Base-by-base conservation (phyloP, 2,888 invertebrate genomes). In the Hirtodrosophila histrioides region DNA sequence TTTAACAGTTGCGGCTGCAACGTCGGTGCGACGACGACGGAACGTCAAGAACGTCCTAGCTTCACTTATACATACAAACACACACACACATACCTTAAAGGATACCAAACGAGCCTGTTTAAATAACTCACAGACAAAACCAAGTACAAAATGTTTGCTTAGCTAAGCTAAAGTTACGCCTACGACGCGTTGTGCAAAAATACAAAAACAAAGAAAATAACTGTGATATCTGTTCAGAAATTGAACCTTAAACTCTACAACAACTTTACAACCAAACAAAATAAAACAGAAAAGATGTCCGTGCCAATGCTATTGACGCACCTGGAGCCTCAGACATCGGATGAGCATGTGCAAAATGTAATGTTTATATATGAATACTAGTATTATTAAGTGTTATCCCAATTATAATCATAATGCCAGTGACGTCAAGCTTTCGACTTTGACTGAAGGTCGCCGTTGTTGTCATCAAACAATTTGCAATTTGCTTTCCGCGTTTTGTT, bases 261-360 rank as follows among this genome's bases (percentile, higher is more conserved):
- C 44, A 50, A 45, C 44, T 55, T 0, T 35, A 4, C 27, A 36
- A 24, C 50, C 29, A 27, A 33, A 35, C 12, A 35, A 53, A 44
- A 44, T 5, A 27, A 2, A 27, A 27, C 27, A 44, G 7, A 33
- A 48, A 68, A 57, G 31, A 90, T 90, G 90, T 90, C 91, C 36
- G 88, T 88, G 37, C 88, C 91, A 48, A 85, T 88, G 80, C 55
- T 90, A 45, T 62, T 90, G 63, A 85, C 75, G 27, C 81, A 78
- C 40, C 57, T 88, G 78, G 89, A 90, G 56, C 56, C 86, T 17
- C 78, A 74, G 44, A 58, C 70, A 48, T 54, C 82, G 73, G 90
- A 90, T 46, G 89, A 90, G 45, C 88, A 89, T 68, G 86, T 78
- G 55, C 75, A 90, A 79, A 86, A 82, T 78, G 90, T 91, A 90